Evolutionary conservation across 2,113 vertebrate genomes (phyloP), one percentile per base, ranked within the genome.

Genomic region (Limnothrissa miodon): DNA sequence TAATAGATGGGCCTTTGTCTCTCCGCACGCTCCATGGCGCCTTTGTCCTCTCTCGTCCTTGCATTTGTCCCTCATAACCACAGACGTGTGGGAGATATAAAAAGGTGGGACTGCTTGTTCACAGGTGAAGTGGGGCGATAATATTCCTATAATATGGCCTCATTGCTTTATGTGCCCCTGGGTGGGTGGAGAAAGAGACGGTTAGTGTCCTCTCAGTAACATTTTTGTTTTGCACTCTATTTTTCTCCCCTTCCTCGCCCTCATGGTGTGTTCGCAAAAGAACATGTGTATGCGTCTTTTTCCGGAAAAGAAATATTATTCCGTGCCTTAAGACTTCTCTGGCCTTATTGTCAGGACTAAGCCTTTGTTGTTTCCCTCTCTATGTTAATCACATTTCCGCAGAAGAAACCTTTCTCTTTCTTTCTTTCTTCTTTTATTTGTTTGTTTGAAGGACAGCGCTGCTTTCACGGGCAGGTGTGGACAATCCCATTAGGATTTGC

Each of bases 401-500:
- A 88, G 86, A 87, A 82, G 25, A 88, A 88, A 78, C 51, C 39
- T 85, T 81, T 81, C 86, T 82, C 85, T 62, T 82, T 84, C 82
- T 84, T 80, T 90, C 11, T 48, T 15, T 13, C 11, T 15, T 6
- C 10, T 48, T 82, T 82, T 88, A 81, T 89, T 23, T 23, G 2
- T 29, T 84, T 84, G 85, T 87, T 81, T 92, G 82, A 92, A 88
- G 87, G 87, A 89, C 90, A 88, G 82, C 85, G 84, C 87, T 86
- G 82, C 82, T 87, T 91, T 88, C 81, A 85, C 84, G 90, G 88
- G 88, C 87, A 93, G 90, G 90, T 93, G 92, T 90, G 89, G 83
- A 88, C 82, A 93, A 94, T 93, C 91, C 87, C 88, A 89, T 93
- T 93, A 93, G 78, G 83, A 87, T 86, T 88, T 82, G 82, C 85